A percentile compares a stretch with the other conserved stretches of the same genome.
Evolutionary conservation across 2,797 vertebrate species (phyloP).

Genomic region (Esox lucius): DNA sequence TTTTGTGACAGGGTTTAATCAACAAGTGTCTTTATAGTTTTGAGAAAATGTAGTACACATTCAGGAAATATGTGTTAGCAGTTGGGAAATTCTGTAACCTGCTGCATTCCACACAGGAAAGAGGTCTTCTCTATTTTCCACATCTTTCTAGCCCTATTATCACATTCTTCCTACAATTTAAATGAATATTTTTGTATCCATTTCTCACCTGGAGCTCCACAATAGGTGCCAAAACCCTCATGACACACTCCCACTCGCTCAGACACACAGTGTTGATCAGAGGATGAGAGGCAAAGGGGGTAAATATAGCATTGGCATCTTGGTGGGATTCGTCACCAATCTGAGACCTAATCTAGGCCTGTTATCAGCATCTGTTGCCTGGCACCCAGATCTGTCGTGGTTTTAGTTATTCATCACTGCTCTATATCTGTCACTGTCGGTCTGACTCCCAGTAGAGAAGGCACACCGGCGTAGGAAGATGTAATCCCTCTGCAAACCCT

Average conservation of each 20-base stretch:
- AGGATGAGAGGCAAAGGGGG: conserved; percentile 29
- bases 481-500: conserved; percentile 42
- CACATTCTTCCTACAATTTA: conserved; percentile 34
- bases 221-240: conserved; percentile 47
- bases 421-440: conserved; percentile 61
- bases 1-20: no score
- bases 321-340: conserved; percentile 64
- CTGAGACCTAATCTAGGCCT: conserved; percentile 66
- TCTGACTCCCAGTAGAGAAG: conserved; percentile 49
- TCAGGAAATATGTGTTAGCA: no score
- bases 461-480: conserved; percentile 48
- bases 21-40: no score
- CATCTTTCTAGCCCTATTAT: conserved; percentile 37
- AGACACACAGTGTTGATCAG: conserved; percentile 38
- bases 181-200: conserved; percentile 59
- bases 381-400: conserved; percentile 62
- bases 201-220: conserved; percentile 63
- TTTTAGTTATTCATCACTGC: conserved; percentile 64
- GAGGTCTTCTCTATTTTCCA: conserved; percentile 1
- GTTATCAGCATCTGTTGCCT: conserved; percentile 74
- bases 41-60: no score
- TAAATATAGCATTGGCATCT: conserved; percentile 67
- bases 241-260: conserved; percentile 39
- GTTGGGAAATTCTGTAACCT: neutral
- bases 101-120: neutral